phyloP scores from a whole-genome alignment of 2,113 vertebrate species.

The Lagopus leucura region DNA sequence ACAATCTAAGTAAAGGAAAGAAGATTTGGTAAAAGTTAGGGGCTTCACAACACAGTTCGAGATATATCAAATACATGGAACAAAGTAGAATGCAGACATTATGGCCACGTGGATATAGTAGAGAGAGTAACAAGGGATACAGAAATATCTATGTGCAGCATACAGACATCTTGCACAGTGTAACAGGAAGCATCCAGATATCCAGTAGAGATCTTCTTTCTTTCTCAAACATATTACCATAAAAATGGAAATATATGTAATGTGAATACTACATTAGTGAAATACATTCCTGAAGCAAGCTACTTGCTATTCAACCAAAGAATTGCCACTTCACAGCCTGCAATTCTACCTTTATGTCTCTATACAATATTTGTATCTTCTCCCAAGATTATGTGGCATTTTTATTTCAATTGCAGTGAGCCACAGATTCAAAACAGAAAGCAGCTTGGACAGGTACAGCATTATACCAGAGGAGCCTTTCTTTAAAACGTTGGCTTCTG shows the following conservation, averaged over 20 bases:
- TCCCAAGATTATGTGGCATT: background rate
- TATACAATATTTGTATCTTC: background rate
- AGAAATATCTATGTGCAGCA: background rate
- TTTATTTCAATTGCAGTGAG: background rate
- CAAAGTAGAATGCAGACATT: background rate
- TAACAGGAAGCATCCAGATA: background rate
- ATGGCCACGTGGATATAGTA: background rate
- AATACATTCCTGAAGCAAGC: background rate
- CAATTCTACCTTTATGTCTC: background rate
- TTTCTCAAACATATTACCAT: background rate
- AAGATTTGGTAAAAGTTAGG: background rate
- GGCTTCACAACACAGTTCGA: background rate
- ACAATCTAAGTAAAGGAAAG: background rate
- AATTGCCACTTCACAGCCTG: fast-evolving
- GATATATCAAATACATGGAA: background rate
- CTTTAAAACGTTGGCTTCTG: background rate
- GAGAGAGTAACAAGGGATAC: background rate
- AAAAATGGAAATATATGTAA: background rate
- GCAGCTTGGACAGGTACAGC: background rate
- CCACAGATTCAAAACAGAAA: background rate
- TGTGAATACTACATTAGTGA: background rate
- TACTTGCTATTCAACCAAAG: background rate
- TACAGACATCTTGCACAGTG: background rate
- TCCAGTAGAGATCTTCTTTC: background rate
- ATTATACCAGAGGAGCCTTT: background rate